A percentile compares a stretch with the other conserved stretches of the same genome.
phyloP scores from a whole-genome alignment of 1,140 invertebrate species.

The Sycophila sp. region DNA sequence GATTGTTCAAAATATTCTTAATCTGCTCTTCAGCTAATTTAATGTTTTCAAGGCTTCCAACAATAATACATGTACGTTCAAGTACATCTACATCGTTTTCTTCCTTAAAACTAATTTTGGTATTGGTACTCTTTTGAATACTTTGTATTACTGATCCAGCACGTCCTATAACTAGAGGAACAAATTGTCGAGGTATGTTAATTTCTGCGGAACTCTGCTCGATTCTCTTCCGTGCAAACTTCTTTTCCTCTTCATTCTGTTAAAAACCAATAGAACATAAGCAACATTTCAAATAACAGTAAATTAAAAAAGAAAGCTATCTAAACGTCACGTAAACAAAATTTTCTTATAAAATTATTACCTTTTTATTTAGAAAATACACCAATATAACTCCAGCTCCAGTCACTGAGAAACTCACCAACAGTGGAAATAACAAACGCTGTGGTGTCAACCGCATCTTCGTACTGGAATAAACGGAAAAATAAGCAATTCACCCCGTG shows the following conservation, averaged over 20 bases:
- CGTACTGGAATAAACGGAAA: constrained; percentile 29
- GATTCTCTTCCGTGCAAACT: constrained; percentile 35
- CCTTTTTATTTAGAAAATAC: constrained; percentile 62
- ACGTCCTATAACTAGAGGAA: constrained; percentile 71
- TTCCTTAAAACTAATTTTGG: constrained; percentile 74
- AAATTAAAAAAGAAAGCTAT: constrained; percentile 3
- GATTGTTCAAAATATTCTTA: constrained; percentile 75
- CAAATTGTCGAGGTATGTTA: constrained; percentile 62
- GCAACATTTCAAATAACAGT: too few species aligned
- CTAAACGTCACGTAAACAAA: not conserved
- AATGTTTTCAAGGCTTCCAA: constrained; percentile 71
- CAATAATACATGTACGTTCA: constrained; percentile 72
- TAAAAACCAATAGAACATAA: constrained; percentile 23
- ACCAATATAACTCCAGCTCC: constrained; percentile 59
- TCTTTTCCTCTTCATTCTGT: constrained; percentile 41
- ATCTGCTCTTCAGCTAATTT: constrained; percentile 77
- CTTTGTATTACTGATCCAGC: constrained; percentile 75
- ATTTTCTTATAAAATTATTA: constrained; percentile 34
- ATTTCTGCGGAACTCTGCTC: constrained; percentile 54
- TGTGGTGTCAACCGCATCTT: constrained; percentile 46
- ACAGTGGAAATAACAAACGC: constrained; percentile 46
- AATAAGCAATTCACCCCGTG: not conserved
- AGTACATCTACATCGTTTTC: constrained; percentile 55
- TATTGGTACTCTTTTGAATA: constrained; percentile 76
- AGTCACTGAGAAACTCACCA: constrained; percentile 61